Percentiles rank a stretch among this genome's conserved stretches.
Evolutionary conservation across 2,113 vertebrate genomes (phyloP).

Genomic region (Nesoenas mayeri): DNA sequence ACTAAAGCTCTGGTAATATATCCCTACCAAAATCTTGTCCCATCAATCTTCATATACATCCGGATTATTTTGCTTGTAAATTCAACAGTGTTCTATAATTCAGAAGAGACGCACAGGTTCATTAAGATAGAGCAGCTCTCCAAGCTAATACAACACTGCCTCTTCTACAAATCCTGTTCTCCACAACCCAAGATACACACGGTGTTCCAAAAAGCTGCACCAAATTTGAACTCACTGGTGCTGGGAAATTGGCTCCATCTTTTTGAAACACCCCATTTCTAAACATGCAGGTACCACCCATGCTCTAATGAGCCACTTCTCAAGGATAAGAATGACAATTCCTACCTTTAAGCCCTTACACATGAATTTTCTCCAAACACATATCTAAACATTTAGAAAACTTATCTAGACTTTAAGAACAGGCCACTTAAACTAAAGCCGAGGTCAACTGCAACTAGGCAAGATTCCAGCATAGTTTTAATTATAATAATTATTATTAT

Average conservation of each 20-base stretch:
- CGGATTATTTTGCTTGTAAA: background rate
- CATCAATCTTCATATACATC: background rate
- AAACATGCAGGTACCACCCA: background rate
- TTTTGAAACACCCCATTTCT: background rate
- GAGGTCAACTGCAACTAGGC: background rate
- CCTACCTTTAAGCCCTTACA: background rate
- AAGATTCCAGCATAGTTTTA: background rate
- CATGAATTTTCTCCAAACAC: background rate
- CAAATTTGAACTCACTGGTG: no score
- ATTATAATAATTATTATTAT: no score
- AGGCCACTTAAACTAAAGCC: background rate
- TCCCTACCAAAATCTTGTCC: background rate
- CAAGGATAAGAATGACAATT: background rate
- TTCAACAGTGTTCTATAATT: background rate
- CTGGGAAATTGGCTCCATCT: no score
- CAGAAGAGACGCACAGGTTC: background rate
- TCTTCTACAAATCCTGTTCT: background rate
- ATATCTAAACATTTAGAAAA: background rate
- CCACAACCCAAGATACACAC: fast-evolving
- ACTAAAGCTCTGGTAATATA: background rate
- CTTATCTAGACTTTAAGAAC: background rate
- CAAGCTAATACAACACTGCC: fast-evolving
- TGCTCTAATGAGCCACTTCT: background rate
- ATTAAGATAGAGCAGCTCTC: background rate
- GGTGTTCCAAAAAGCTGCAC: no score